Evolutionary conservation across 2,888 invertebrate genomes (phyloP).

Genomic region (Rhagophthalmus giganteus): DNA sequence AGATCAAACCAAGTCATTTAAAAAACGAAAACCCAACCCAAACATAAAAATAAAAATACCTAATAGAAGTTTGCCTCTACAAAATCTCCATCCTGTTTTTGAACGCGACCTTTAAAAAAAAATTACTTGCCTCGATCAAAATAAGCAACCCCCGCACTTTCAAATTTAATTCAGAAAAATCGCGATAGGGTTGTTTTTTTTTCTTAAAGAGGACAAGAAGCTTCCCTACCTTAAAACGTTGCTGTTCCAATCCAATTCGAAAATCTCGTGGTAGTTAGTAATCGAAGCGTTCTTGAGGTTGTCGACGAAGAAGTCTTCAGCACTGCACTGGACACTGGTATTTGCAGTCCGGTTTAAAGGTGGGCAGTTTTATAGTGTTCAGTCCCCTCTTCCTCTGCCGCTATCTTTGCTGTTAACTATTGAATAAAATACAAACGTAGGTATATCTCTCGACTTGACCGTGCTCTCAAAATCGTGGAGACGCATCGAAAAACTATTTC

Average conservation of each 20-base stretch:
- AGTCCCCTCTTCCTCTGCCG: conserved; percentile 27
- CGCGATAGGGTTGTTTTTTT: no score
- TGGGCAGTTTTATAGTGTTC: conserved; percentile 32
- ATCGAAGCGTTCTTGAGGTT: background rate
- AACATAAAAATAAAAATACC: no score
- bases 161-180: no score
- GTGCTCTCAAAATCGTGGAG: conserved; percentile 1
- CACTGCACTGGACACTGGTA: conserved; percentile 34
- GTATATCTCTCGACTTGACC: conserved; percentile 3
- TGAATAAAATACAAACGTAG: conserved; percentile 27
- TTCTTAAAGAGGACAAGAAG: no score
- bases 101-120: no score
- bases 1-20: no score
- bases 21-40: no score
- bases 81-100: no score
- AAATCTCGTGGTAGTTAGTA: background rate
- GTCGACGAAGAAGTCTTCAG: conserved; percentile 18
- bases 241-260: background rate
- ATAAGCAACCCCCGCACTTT: no score
- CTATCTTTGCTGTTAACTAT: conserved; percentile 32
- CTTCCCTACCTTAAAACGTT: conserved; percentile 4
- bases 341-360: conserved; percentile 23
- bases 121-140: no score
- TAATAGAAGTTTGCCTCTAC: no score
- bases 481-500: no score